phyloP scores from a whole-genome alignment of 2,888 invertebrate genomes.

The Dusona sp. region DNA sequence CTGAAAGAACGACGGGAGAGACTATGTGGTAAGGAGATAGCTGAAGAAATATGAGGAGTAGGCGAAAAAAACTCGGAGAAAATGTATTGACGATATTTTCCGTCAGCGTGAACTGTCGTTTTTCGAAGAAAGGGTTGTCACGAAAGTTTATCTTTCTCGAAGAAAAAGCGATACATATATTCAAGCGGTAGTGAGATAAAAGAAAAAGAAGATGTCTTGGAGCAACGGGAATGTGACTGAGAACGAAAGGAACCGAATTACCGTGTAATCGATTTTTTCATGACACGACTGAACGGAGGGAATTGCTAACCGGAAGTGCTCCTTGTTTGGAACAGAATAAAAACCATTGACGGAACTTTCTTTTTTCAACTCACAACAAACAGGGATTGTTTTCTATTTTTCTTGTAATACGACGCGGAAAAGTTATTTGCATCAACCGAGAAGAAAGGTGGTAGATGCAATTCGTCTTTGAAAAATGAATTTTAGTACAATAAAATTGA shows the following conservation, averaged over 20 bases:
- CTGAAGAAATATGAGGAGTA: slow-evolving; percentile 17
- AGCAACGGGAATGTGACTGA: slow-evolving; percentile 1
- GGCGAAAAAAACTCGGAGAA: slow-evolving; percentile 25
- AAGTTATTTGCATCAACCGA: background rate
- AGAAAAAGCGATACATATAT: slow-evolving; percentile 15
- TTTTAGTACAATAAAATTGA: background rate
- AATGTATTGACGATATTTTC: slow-evolving; percentile 58
- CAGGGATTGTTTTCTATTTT: background rate
- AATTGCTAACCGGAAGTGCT: slow-evolving; percentile 22
- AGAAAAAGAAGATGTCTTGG: background rate
- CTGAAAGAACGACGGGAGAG: slow-evolving; percentile 10
- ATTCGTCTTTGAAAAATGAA: background rate
- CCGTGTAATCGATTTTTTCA: slow-evolving; percentile 49
- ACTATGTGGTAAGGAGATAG: background rate
- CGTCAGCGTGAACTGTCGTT: slow-evolving; percentile 38
- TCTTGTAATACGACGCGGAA: background rate
- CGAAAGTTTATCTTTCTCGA: slow-evolving; percentile 52
- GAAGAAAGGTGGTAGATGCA: background rate
- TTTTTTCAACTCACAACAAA: background rate
- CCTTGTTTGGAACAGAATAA: slow-evolving; percentile 13
- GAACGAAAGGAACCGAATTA: slow-evolving; percentile 34
- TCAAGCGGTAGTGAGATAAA: slow-evolving; percentile 13
- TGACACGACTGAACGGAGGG: slow-evolving; percentile 11
- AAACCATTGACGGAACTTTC: slow-evolving; percentile 1
- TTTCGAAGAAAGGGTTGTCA: slow-evolving; percentile 51